Base-by-base conservation (phyloP, 2,888 invertebrate genomes). In the Apantesis nais region DNA sequence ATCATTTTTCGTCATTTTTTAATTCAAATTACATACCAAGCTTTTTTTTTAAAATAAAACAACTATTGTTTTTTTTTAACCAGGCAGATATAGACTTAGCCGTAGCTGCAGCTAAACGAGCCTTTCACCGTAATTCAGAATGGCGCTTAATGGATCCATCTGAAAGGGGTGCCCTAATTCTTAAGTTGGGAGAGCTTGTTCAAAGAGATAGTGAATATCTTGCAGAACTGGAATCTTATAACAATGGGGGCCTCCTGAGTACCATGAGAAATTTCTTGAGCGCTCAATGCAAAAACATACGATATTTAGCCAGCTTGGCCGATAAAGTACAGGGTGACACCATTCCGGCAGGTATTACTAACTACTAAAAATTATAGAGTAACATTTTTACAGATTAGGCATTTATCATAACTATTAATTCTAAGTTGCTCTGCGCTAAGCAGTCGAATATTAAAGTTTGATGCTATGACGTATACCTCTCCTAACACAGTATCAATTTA, bases 241-340 rank as follows among this genome's bases (percentile, higher is more conserved):
- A 99, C 89, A 65, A 65, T 52, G 65, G 65, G 34, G 98, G 98
- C 92, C 97, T 98, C 0, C 97, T 96, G 83, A 87, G 91, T 9
- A 90, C 95, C 77, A 93, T 97, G 96, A 96, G 76, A 85, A 83
- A n/a, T 93, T 95, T 79, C 96, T 96, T 89, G 79, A 96, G 0
- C 86, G 91, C 0, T 82, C 88, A 74, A 86, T 95, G 69, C 86
- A 96, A 68, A 90, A 93, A 67, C 91, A 86, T 97, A 7, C 96
- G 98, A 41, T 99, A 98, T 85, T 96, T 97, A 86, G 98, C 98
- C 19, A 98, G 98, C 25, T 98, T 97, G 96, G 97, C 98, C 0
- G 99, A 99, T 86, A 99, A 99, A 90, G 96, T 97, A 85, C 97
- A 98, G 79, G 97, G 97, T 14, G 96, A 96, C 80, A 97, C 97